phyloP scores from a whole-genome alignment of 2,797 vertebrate species.

The Pangasius macronema region DNA sequence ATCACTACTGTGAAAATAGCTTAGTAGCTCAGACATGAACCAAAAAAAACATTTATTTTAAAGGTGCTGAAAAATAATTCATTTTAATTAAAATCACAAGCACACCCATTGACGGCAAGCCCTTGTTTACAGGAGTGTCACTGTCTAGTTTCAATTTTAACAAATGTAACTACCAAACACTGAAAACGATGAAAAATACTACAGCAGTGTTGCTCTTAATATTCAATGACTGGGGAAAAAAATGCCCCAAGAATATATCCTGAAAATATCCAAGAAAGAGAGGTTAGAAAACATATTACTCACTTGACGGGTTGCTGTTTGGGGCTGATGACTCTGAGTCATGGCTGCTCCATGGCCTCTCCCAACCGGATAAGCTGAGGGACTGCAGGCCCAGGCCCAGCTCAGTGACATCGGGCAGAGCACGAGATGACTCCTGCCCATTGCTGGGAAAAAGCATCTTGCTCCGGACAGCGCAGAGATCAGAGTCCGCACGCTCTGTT shows the following conservation, averaged over 20 bases:
- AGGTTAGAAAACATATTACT: slow-evolving; percentile 65
- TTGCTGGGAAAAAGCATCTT: slow-evolving; percentile 96
- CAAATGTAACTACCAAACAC: not conserved
- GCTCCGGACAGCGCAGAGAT: slow-evolving; percentile 84
- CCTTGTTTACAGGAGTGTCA: not conserved
- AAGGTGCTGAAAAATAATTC: not conserved
- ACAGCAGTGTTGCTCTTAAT: not conserved
- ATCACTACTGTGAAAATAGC: not conserved
- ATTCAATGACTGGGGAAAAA: not conserved
- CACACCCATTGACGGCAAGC: not conserved
- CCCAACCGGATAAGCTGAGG: slow-evolving; percentile 92
- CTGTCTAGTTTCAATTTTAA: not conserved
- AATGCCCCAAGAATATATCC: not conserved
- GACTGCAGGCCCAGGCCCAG: slow-evolving; percentile 98
- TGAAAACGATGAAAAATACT: not conserved
- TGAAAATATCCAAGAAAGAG: not conserved
- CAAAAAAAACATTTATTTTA: not conserved
- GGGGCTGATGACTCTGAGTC: slow-evolving; percentile 84
- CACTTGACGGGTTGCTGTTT: slow-evolving; percentile 87
- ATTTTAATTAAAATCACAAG: not conserved
- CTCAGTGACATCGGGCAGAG: slow-evolving; percentile 86
- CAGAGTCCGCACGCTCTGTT: slow-evolving; percentile 85
- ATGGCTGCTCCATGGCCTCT: slow-evolving; percentile 96
- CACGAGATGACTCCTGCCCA: slow-evolving; percentile 87
- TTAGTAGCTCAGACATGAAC: too few species aligned